A percentile compares a stretch with the other conserved stretches of the same genome.
phyloP scores from a whole-genome alignment of 2,888 invertebrate genomes.

The Bunonema sp. region DNA sequence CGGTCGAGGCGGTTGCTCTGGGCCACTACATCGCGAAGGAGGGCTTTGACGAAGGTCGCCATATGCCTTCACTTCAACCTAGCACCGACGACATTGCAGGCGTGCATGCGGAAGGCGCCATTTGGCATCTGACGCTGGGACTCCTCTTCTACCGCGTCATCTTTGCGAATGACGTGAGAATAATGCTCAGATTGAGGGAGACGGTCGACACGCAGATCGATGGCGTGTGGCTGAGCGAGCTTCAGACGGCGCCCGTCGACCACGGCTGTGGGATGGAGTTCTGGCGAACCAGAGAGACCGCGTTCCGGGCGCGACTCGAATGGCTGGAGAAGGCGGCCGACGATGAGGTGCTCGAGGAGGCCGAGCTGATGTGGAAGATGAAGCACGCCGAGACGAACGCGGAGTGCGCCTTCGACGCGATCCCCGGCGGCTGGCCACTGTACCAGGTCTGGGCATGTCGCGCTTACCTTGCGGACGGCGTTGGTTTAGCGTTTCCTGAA shows the following conservation, averaged over 20 bases:
- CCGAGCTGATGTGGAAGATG: too few relatives aligned
- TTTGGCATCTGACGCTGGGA: conserved; percentile 28
- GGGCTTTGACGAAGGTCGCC: conserved; percentile 13
- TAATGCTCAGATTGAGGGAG: too few relatives aligned
- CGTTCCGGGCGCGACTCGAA: too few relatives aligned
- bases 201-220: conserved; percentile 7
- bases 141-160: conserved; percentile 24
- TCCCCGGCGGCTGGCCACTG: conserved; percentile 2
- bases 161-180: too few relatives aligned
- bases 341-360: too few relatives aligned
- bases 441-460: not conserved
- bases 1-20: conserved; percentile 26
- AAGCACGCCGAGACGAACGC: too few relatives aligned
- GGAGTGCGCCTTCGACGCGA: conserved; percentile 5
- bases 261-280: too few relatives aligned
- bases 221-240: conserved; percentile 18
- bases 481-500: conserved; percentile 13
- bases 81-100: conserved; percentile 11
- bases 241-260: too few relatives aligned
- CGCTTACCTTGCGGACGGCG: conserved; percentile 12
- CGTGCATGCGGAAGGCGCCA: conserved; percentile 21
- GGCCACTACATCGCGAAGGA: conserved; percentile 16
- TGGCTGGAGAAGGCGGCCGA: too few relatives aligned
- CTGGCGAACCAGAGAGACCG: too few relatives aligned
- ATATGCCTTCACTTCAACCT: not conserved